A percentile compares a stretch with the other conserved stretches of the same genome.
Conservation (phyloP, 2,797 vertebrate species). For the Lacerta bilineata region DNA sequence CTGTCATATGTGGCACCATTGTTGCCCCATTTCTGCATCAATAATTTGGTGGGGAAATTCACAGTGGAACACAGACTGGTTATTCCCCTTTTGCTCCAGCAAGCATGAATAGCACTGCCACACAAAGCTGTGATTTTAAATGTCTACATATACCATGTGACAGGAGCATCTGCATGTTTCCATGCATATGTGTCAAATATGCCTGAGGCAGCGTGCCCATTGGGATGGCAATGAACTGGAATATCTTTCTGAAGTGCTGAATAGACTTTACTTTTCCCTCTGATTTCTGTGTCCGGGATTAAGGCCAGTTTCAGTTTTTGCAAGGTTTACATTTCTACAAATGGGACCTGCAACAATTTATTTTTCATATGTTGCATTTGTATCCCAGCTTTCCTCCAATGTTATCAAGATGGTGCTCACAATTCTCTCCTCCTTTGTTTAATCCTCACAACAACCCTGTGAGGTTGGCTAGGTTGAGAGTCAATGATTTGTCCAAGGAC, state of each 20-base stretch:
- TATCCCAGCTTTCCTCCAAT: too few species aligned
- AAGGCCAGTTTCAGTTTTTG: not conserved
- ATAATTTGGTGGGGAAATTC: not conserved
- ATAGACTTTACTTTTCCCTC: not conserved
- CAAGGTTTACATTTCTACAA: not conserved
- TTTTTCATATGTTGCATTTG: too few species aligned
- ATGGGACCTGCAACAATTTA: not conserved
- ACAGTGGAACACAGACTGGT: not conserved
- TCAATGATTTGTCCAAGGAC: too few species aligned
- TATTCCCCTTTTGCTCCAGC: not conserved
- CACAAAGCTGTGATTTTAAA: not conserved
- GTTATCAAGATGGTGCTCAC: not conserved
- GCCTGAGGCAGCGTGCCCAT: not conserved
- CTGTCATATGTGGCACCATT: not conserved
- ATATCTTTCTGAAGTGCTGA: not conserved
- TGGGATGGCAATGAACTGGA: not conserved
- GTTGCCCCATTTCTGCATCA: not conserved
- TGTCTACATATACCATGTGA: not conserved
- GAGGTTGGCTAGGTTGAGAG: too few species aligned
- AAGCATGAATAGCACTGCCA: not conserved
- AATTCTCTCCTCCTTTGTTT: not conserved
- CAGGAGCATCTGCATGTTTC: not conserved
- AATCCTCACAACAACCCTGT: not conserved
- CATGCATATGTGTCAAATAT: not conserved
- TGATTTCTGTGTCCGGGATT: not conserved